These are phyloP conservation scores for Cryptus viduatorius DNA, from an alignment of 2,888 invertebrate species.

Conservation along the genomic window DNA sequence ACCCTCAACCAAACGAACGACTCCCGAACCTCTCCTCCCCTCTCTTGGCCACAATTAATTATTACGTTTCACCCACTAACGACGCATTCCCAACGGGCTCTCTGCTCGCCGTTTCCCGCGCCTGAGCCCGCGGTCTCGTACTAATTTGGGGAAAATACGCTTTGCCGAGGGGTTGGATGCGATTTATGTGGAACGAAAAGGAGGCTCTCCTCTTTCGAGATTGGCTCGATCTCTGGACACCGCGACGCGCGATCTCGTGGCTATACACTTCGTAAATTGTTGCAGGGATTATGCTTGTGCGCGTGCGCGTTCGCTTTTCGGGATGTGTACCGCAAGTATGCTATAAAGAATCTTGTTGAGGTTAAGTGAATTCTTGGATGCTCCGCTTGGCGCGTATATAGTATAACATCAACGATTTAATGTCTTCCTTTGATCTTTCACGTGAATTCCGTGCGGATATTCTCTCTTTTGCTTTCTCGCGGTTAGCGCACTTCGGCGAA, in stretches of 20 bases:
- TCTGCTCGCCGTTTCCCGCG: not conserved
- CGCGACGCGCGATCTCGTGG: not conserved
- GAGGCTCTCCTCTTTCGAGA: not conserved
- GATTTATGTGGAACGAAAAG: conserved; percentile 54
- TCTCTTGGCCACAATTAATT: conserved; percentile 66
- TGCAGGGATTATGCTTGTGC: not conserved
- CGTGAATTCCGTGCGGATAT: conserved; percentile 8
- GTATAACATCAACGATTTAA: conserved; percentile 40
- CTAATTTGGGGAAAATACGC: conserved; percentile 67
- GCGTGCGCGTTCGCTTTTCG: not conserved
- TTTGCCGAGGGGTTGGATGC: not conserved
- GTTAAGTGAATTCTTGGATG: conserved; percentile 34
- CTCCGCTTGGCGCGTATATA: conserved; percentile 4
- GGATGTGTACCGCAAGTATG: not conserved
- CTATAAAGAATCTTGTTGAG: conserved; percentile 18
- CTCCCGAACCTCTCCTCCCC: conserved; percentile 38
- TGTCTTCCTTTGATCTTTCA: conserved; percentile 63
- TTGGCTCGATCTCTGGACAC: conserved; percentile 13
- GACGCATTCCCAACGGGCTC: conserved; percentile 57
- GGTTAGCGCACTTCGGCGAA: not conserved
- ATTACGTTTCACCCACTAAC: conserved; percentile 67
- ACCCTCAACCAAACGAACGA: conserved; percentile 43
- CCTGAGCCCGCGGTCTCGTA: conserved; percentile 12
- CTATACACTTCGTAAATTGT: not conserved
- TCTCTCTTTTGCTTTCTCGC: not conserved